These are phyloP conservation scores for Acleris emargana DNA, from an alignment of 2,888 invertebrate genomes.

Conservation along the genomic window DNA sequence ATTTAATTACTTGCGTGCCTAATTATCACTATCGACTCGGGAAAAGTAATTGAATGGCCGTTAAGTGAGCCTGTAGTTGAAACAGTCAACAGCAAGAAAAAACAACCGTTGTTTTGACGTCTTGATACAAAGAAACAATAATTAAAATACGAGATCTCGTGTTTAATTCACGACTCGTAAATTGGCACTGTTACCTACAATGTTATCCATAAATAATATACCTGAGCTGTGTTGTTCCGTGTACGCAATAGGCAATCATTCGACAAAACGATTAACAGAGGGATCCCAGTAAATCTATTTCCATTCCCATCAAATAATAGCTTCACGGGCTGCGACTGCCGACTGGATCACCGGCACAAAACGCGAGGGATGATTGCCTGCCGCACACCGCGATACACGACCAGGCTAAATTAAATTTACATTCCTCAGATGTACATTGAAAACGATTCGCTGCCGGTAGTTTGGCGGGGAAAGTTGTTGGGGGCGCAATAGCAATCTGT, in stretches of 20 bases:
- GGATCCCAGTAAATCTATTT: conserved; percentile 21
- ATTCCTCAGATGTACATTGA: conserved; percentile 51
- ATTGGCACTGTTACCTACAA: background rate
- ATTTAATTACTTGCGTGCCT: too few species aligned
- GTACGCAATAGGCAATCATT: conserved; percentile 7
- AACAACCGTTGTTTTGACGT: too few species aligned
- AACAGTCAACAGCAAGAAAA: too few species aligned
- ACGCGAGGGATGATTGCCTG: conserved; percentile 39
- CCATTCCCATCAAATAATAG: conserved; percentile 26
- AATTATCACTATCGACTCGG: too few species aligned
- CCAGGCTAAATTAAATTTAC: conserved; percentile 51
- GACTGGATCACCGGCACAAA: conserved; percentile 37
- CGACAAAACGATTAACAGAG: conserved; percentile 16
- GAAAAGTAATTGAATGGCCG: too few species aligned
- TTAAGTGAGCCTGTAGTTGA: too few species aligned
- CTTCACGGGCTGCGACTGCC: conserved; percentile 27
- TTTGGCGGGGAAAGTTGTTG: conserved; percentile 36
- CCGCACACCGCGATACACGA: conserved; percentile 35
- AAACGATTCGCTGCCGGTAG: conserved; percentile 47
- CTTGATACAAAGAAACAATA: too few species aligned
- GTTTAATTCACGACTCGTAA: too few species aligned
- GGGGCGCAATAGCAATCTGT: conserved; percentile 47
- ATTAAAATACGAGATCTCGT: too few species aligned
- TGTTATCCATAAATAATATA: background rate
- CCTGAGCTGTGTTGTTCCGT: background rate